phyloP scores from a whole-genome alignment of 2,888 invertebrate species.

The Cryptocheilus praepositus region DNA sequence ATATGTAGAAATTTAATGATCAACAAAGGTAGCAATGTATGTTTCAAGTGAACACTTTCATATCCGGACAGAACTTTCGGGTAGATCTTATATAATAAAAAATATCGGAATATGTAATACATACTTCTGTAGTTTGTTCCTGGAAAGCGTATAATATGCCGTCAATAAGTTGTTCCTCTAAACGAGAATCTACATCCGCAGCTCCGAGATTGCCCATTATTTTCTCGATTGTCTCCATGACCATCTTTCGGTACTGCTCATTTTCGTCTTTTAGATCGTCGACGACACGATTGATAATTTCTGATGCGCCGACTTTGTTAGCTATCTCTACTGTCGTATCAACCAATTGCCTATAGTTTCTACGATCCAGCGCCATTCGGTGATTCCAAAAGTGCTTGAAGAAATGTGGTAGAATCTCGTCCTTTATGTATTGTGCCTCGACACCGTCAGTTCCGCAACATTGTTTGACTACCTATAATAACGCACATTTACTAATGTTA shows the following conservation, averaged over 20 bases:
- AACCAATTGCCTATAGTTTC: constrained; percentile 98
- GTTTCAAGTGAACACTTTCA: no score
- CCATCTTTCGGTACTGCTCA: constrained; percentile 99
- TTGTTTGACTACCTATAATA: constrained; percentile 93
- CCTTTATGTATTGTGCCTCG: constrained; percentile 99
- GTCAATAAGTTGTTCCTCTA: constrained; percentile 99
- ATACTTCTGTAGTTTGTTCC: constrained; percentile 98
- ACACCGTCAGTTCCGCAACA: constrained; percentile 99
- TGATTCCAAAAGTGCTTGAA: constrained; percentile 99
- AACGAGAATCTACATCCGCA: constrained; percentile 96
- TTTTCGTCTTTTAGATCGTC: constrained; percentile 99
- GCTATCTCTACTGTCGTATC: constrained; percentile 99
- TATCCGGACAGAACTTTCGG: no score
- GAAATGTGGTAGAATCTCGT: constrained; percentile 98
- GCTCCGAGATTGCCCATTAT: constrained; percentile 98
- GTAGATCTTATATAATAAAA: no score
- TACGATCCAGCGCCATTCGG: constrained; percentile 97
- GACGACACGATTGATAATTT: constrained; percentile 98
- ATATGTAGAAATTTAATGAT: no score
- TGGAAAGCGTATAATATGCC: constrained; percentile 99
- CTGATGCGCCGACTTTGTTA: constrained; percentile 99
- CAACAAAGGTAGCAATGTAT: no score
- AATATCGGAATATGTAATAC: not conserved
- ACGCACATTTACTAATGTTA: not conserved
- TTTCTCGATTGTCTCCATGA: constrained; percentile 99